Base-by-base conservation (phyloP, 2,113 vertebrate genomes). In the Indicator indicator region DNA sequence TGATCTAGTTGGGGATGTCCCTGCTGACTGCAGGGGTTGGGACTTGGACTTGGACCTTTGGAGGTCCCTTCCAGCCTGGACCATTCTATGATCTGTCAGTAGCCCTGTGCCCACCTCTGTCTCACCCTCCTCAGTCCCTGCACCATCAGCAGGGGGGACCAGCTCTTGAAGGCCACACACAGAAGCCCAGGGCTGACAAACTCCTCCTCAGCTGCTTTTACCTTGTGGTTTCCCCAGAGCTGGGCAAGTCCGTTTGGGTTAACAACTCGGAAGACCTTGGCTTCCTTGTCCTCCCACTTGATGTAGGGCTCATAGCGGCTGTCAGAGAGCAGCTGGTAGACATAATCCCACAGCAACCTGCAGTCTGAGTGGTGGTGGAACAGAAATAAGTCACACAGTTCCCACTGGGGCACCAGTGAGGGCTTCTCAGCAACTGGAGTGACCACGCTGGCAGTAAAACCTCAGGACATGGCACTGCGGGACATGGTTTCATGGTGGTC, bases 201-300 rank as follows among this genome's bases (percentile, higher is more conserved):
- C 12, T 17, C 4, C 0, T 40, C 19, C 38, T 44, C 60, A 27
- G 0, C 2, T 42, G 16, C 65, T 7, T 59, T 97, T 86, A 99
- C 99, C 98, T 99, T 99, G 95, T 99, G 99, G 95, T 98, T 99
- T 28, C 99, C 99, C 99, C 99, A 99, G 91, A 99, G 98, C 60
- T 97, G 97, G 36, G 99, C 98, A 5, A 99, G 97, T 78, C 98
- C 98, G 0, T 98, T 98, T 0, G 99, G 98, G 91, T 99, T 98
- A 23, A 99, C 98, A 0, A 99, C 97, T 2, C 98, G 97, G 90
- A 99, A 99, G 58, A 98, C 89, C 59, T 98, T 98, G 89, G 97
- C 95, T 4, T 98, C 97, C 62, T 91, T 95, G 78, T 99, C 98
- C 77, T 99, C 98, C 99, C 99, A 99, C 69, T 96, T 95, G 80